These are phyloP conservation scores for Procambarus virginalis DNA, from an alignment of 1,140 invertebrate species.

Conservation along the genomic window DNA sequence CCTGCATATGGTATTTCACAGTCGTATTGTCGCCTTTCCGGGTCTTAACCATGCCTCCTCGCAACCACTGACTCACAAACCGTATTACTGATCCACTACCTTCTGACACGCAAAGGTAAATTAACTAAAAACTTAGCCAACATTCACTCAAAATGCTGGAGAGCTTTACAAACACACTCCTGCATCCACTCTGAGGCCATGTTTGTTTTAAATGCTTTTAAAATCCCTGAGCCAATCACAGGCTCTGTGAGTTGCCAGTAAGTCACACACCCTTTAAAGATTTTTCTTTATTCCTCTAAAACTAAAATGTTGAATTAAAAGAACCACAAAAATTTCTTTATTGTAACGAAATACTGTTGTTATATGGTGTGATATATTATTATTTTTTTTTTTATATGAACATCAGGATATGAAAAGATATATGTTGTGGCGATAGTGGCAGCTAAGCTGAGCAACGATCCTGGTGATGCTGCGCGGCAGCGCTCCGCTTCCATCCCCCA, in stretches of 20 bases:
- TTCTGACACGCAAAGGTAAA: constrained; percentile 24
- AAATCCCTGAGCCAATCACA: constrained; percentile 61
- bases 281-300: not conserved
- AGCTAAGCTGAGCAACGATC: constrained; percentile 6
- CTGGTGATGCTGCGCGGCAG: not conserved
- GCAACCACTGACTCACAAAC: not conserved
- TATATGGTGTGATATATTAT: not conserved
- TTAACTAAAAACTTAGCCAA: not conserved
- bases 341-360: not conserved
- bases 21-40: not conserved
- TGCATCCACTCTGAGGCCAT: constrained; percentile 54
- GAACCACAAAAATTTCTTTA: not conserved
- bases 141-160: constrained; percentile 28
- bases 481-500: not conserved
- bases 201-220: constrained; percentile 68
- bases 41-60: not conserved
- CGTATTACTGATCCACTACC: constrained; percentile 29
- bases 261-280: not conserved
- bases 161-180: constrained; percentile 2
- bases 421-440: too few species aligned
- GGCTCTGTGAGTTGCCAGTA: not conserved
- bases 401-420: too few species aligned
- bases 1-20: constrained; percentile 30
- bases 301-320: not conserved
- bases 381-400: not conserved